Evolutionary conservation across 2,797 vertebrate genomes (phyloP), one percentile per base, ranked within the genome.

Genomic region (Tokudaia muenninki): DNA sequence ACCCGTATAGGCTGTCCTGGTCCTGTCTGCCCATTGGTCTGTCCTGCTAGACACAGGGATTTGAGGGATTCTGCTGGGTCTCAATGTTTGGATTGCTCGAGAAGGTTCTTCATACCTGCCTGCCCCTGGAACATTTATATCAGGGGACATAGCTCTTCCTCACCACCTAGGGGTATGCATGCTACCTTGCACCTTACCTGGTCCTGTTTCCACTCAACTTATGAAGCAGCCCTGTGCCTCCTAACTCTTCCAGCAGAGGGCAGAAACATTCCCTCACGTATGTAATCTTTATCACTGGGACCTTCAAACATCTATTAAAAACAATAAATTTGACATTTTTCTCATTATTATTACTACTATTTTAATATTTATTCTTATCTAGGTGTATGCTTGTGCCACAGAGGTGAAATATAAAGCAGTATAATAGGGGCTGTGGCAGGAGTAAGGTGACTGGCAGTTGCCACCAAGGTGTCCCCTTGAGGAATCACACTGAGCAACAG

Each of bases 1-100:
- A 3, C 96, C 97, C 57, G 87, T n/a, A 0, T 98, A 98, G 97
- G 34, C 0, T n/a, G 61, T 31, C 37, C 2, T 0, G 19, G 21
- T 37, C 21, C 50, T 14, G 57, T 81, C 19, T 22, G 22, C 14
- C 61, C 57, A 31, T 2, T 31, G 80, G 70, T 34, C 55, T 41
- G 34, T 72, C n/a, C 41, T 44, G 6, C 21, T 5, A 44, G 80
- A 16, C 14, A 4, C 2, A 0, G 26, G 74, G 55, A 67, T 75
- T 50, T 2, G 0, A 17, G 75, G 34, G 57, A 3, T 86, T 86
- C 81, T 8, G 3, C 29, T 11, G 75, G 52, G 74, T 50, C n/a
- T 16, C 1, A 24, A 44, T 37, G 12, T 17, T n/a, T n/a, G 59
- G 41, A 44, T 21, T 50, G 8, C 59, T 44, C 1, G 59, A 78